Evolutionary conservation across 2,888 invertebrate species (phyloP).

Genomic region (Kuschelorhynchus macadamiae): DNA sequence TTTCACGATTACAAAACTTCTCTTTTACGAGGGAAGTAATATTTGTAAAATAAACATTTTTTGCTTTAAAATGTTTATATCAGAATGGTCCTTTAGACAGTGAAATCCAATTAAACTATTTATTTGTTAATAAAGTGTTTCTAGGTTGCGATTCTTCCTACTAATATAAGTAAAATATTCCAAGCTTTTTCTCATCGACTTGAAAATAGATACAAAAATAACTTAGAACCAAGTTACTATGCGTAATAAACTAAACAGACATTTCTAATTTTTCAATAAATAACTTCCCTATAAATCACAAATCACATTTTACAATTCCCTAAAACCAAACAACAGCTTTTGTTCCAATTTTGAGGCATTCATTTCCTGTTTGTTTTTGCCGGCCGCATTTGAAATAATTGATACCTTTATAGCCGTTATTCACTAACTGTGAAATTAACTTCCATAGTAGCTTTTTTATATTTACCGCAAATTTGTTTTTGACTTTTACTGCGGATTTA

Average conservation of each 20-base stretch:
- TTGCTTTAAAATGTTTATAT: no score
- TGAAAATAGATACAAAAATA: no score
- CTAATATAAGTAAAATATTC: no score
- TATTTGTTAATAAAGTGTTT: no score
- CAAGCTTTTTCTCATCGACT: no score
- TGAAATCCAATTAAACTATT: no score
- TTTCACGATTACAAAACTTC: no score
- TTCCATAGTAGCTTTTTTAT: conserved; percentile 57
- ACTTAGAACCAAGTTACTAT: no score
- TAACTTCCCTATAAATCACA: conserved; percentile 12
- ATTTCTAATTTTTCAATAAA: conserved; percentile 18
- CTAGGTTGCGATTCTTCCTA: no score
- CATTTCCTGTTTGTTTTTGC: conserved; percentile 48
- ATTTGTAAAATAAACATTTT: no score
- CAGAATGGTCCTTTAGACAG: no score
- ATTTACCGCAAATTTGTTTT: conserved; percentile 60
- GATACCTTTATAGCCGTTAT: conserved; percentile 62
- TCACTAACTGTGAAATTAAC: conserved; percentile 63
- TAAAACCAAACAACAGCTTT: conserved; percentile 24
- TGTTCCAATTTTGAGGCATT: conserved; percentile 35
- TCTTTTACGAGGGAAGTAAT: no score
- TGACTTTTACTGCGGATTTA: conserved; percentile 48
- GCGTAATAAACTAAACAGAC: conserved; percentile 10
- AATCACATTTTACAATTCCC: conserved; percentile 23
- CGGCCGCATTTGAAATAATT: conserved; percentile 58